A percentile compares a stretch with the other conserved stretches of the same genome.
These are phyloP conservation scores for Ara ararauna DNA, from an alignment of 2,797 vertebrate species.

Conservation along the genomic window DNA sequence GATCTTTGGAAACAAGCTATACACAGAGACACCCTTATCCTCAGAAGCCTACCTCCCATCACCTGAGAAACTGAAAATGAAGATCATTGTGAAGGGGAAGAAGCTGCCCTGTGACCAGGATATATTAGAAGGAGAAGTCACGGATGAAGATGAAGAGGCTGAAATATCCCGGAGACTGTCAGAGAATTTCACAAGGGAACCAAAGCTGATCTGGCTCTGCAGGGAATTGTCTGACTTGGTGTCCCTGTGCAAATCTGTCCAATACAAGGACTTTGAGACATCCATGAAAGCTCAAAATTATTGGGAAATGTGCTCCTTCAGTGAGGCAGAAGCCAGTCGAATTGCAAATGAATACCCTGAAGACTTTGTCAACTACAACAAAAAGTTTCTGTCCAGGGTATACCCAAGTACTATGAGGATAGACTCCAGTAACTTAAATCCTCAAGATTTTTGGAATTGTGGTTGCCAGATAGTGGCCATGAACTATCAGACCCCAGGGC, in stretches of 20 bases:
- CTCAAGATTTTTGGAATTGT: conserved; percentile 97
- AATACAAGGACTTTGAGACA: conserved; percentile 78
- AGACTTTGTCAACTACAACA: conserved; percentile 96
- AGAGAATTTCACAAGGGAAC: conserved; percentile 81
- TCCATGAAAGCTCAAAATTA: conserved; percentile 83
- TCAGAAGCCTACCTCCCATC: conserved; percentile 87
- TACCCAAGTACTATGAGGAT: conserved; percentile 93
- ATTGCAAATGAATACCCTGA: conserved; percentile 93
- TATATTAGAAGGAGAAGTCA: conserved; percentile 92
- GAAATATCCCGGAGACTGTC: conserved; percentile 82
- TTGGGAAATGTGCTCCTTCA: conserved; percentile 94
- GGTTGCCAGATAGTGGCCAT: conserved; percentile 97
- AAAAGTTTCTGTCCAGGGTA: conserved; percentile 90
- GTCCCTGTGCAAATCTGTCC: conserved; percentile 81
- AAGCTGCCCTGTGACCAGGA: conserved; percentile 85
- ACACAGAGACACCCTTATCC: conserved; percentile 82
- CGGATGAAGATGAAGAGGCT: conserved; percentile 95
- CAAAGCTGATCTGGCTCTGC: conserved; percentile 88
- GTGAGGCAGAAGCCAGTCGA: conserved; percentile 91
- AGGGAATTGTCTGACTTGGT: conserved; percentile 92
- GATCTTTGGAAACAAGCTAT: conserved; percentile 89
- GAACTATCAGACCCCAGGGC: conserved; percentile 96
- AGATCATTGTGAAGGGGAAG: conserved; percentile 92
- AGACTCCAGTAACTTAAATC: conserved; percentile 97
- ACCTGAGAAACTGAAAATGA: conserved; percentile 91